These are phyloP conservation scores for Vimba vimba DNA, from an alignment of 2,113 vertebrate species.

Conservation along the genomic window DNA sequence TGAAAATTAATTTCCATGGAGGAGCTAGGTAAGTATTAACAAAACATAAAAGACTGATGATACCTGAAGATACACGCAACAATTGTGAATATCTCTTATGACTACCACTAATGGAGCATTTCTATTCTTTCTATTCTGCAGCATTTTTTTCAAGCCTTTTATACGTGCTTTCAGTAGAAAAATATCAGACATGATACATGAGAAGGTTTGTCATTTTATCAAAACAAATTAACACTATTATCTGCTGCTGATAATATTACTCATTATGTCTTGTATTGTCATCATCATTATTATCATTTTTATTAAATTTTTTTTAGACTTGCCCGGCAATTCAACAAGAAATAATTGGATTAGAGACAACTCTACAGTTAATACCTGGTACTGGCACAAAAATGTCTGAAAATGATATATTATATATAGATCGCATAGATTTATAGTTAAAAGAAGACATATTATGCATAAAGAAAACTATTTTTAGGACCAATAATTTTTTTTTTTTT, in stretches of 20 bases:
- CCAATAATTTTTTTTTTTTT: no score
- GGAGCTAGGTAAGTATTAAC: slow-evolving; percentile 72
- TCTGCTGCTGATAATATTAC: neutral
- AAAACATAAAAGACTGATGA: neutral
- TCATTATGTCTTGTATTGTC: slow-evolving; percentile 20
- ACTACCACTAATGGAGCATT: neutral
- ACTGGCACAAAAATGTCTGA: slow-evolving; percentile 33
- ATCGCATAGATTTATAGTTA: no score
- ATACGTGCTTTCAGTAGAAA: neutral
- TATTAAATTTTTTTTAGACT: slow-evolving; percentile 69
- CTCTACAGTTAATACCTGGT: slow-evolving; percentile 70
- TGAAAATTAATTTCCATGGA: slow-evolving; percentile 63
- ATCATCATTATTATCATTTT: neutral
- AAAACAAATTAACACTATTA: neutral
- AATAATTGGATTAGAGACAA: slow-evolving; percentile 60
- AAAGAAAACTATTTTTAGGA: neutral
- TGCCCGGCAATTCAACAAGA: slow-evolving; percentile 64
- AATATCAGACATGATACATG: slow-evolving; percentile 39
- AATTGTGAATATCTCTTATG: neutral
- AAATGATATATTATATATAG: neutral
- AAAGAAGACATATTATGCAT: neutral
- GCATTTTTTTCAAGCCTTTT: slow-evolving; percentile 60
- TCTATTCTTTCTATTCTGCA: slow-evolving; percentile 22
- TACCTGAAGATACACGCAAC: neutral
- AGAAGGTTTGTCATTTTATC: slow-evolving; percentile 59